Evolutionary conservation across 1,140 invertebrate species (phyloP).

Genomic region (Schmidtea mediterranea): DNA sequence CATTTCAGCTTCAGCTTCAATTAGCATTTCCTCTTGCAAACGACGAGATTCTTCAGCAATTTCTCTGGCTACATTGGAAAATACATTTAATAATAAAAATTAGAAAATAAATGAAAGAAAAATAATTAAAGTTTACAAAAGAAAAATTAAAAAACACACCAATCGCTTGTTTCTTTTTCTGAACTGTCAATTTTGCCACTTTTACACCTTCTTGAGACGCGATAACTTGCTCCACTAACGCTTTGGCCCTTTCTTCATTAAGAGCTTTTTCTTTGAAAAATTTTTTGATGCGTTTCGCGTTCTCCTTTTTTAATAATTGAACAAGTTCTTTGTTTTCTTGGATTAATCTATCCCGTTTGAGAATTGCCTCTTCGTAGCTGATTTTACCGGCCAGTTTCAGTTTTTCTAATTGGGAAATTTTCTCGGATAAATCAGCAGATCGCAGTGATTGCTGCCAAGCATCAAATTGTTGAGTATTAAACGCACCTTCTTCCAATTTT

Average conservation of each 20-base stretch:
- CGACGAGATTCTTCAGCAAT: constrained; percentile 19
- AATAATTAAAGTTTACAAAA: neutral
- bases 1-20: constrained; percentile 24
- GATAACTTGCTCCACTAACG: constrained; percentile 20
- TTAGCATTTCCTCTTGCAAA: constrained; percentile 17
- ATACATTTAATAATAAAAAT: no score
- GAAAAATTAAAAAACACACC: constrained; percentile 10
- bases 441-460: constrained; percentile 24
- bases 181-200: constrained; percentile 18
- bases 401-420: constrained; percentile 19
- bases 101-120: no score
- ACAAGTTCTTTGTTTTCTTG: constrained; percentile 19
- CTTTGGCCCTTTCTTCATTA: constrained; percentile 3
- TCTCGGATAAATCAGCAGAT: constrained; percentile 16
- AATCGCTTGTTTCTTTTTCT: constrained; percentile 22
- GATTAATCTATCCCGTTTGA: constrained; percentile 19
- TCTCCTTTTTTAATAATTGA: constrained; percentile 20
- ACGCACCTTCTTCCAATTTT: no score
- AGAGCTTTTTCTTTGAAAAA: neutral
- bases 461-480: constrained; percentile 3
- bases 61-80: constrained; percentile 17
- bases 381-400: constrained; percentile 20
- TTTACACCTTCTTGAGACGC: constrained; percentile 22
- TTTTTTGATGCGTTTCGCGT: constrained; percentile 7
- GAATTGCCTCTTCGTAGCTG: constrained; percentile 26